Conservation (phyloP, 2,888 invertebrate genomes). For the Anoplius nigerrimus region DNA sequence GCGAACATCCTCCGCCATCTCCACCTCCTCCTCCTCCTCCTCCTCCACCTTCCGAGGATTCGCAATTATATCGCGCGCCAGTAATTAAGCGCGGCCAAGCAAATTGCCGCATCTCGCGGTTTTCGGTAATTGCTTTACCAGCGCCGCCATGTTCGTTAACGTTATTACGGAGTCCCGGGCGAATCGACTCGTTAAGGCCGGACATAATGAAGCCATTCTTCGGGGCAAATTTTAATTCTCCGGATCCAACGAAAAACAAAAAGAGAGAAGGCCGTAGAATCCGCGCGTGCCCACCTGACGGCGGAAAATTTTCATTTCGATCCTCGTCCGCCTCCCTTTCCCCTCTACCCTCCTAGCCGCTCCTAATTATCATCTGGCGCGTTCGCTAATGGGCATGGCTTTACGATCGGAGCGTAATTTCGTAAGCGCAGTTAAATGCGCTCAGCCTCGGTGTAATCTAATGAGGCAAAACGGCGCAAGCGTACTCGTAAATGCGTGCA, state of each 20-base stretch:
- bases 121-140: constrained; percentile 1
- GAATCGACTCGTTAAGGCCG: constrained; percentile 5
- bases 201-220: background rate
- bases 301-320: constrained; percentile 26
- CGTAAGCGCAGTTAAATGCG: constrained; percentile 46
- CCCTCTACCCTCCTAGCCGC: background rate
- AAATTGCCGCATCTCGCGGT: no score
- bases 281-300: constrained; percentile 13
- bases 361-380: constrained; percentile 30
- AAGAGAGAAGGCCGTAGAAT: background rate
- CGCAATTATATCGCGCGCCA: no score
- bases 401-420: constrained; percentile 52
- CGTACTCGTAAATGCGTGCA: constrained; percentile 41
- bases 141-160: background rate
- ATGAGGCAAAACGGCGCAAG: constrained; percentile 26
- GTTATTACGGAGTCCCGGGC: background rate
- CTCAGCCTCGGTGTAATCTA: constrained; percentile 30
- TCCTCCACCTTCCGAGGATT: no score
- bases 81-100: no score
- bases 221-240: constrained; percentile 3
- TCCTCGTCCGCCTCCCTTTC: constrained; percentile 31
- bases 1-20: no score
- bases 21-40: no score
- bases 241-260: background rate
- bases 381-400: constrained; percentile 37